Percentiles rank a stretch among this genome's conserved stretches.
Evolutionary conservation across 2,797 vertebrate species (phyloP).

Genomic region (Malacoctenus gilli): DNA sequence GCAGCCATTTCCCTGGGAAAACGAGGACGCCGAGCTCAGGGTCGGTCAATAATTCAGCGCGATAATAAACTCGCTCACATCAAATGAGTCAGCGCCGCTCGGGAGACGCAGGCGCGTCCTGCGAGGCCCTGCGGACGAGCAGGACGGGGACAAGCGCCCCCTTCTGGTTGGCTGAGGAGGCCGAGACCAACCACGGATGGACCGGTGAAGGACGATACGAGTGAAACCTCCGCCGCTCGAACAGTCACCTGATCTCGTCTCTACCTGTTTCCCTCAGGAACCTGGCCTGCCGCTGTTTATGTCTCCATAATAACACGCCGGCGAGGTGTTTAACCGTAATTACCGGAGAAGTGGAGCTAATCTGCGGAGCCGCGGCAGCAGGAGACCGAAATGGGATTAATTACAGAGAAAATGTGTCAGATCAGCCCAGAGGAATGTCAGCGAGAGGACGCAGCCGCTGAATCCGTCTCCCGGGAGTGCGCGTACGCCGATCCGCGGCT

Average conservation of each 20-base stretch:
- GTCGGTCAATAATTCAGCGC: neutral
- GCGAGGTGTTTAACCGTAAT: neutral
- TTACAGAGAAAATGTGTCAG: slow-evolving; percentile 38
- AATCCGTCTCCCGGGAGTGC: slow-evolving; percentile 1
- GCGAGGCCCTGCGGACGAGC: too few species aligned
- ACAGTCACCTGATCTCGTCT: too few species aligned
- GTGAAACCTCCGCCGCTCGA: too few species aligned
- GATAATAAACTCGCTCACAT: neutral
- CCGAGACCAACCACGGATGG: too few species aligned
- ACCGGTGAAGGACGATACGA: too few species aligned
- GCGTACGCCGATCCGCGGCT: neutral
- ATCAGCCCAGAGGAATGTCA: slow-evolving; percentile 18
- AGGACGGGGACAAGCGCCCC: too few species aligned
- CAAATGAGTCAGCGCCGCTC: too few species aligned
- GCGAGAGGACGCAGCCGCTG: neutral
- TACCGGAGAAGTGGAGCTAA: slow-evolving; percentile 1
- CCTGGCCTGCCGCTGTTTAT: too few species aligned
- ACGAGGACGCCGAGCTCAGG: neutral
- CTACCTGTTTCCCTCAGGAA: too few species aligned
- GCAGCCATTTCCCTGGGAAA: neutral
- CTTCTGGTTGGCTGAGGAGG: too few species aligned
- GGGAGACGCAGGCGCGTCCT: too few species aligned
- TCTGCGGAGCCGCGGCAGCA: neutral
- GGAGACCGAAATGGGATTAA: slow-evolving; percentile 18
- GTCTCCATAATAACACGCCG: too few species aligned